Percentiles rank a stretch among this genome's conserved stretches.
Evolutionary conservation across 2,888 invertebrate species (phyloP).

Genomic region (Pegoplata infirma): DNA sequence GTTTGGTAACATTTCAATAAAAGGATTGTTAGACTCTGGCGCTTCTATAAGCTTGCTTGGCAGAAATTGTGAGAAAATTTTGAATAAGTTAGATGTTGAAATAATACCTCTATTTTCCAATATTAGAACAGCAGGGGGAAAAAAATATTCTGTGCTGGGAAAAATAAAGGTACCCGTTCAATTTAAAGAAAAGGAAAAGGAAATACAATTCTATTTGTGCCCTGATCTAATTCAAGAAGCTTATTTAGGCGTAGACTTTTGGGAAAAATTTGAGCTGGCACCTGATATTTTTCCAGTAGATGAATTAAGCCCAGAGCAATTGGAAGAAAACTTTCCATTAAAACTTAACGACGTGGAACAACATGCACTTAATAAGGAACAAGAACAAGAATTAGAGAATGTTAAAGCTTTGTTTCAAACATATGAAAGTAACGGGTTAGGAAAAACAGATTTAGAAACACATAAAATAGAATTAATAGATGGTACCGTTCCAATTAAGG

Average conservation of each 20-base stretch:
- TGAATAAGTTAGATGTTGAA: not conserved
- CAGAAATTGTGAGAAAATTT: not conserved
- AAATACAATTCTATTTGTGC: no score
- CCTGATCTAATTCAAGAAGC: constrained; percentile 26
- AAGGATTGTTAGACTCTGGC: constrained; percentile 43
- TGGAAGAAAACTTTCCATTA: not conserved
- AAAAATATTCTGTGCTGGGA: constrained; percentile 13
- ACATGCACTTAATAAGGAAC: not conserved
- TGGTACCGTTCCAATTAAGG: constrained; percentile 63
- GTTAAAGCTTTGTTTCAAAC: not conserved
- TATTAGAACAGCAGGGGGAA: constrained; percentile 38
- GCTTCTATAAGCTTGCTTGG: constrained; percentile 31
- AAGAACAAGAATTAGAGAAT: not conserved
- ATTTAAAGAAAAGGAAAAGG: not conserved
- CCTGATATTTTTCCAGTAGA: not conserved
- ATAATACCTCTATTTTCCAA: not conserved
- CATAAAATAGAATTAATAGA: constrained; percentile 50
- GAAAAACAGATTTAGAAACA: not conserved
- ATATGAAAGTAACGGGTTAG: not conserved
- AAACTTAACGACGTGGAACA: not conserved
- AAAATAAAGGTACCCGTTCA: not conserved
- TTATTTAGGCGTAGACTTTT: constrained; percentile 54
- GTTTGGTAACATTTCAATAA: not conserved
- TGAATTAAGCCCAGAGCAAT: not conserved
- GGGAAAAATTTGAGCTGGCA: constrained; percentile 39